phyloP scores from a whole-genome alignment of 1,140 invertebrate genomes.

The Stegodyphus dumicola region DNA sequence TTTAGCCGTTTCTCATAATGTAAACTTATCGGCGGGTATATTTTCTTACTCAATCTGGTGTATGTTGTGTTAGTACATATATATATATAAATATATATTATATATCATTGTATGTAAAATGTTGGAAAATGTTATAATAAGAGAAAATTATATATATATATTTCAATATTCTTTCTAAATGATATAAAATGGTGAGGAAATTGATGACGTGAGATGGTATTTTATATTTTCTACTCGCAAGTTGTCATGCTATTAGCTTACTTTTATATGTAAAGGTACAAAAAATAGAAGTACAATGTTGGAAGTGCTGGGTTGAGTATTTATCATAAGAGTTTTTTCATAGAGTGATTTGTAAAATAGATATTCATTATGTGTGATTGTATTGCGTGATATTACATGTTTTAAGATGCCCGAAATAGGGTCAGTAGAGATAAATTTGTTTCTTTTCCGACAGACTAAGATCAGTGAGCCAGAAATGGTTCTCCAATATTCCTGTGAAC shows the following conservation, averaged over 20 bases:
- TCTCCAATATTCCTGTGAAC: not conserved
- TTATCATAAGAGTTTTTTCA: conserved; percentile 34
- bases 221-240: conserved; percentile 60
- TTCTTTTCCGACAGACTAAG: too few relatives aligned
- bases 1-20: conserved; percentile 57
- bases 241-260: conserved; percentile 58
- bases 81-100: conserved; percentile 59
- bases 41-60: conserved; percentile 59
- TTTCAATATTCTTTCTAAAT: conserved; percentile 61
- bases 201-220: conserved; percentile 43
- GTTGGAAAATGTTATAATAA: conserved; percentile 58
- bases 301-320: conserved; percentile 12
- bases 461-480: not conserved
- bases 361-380: conserved; percentile 46
- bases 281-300: conserved; percentile 49
- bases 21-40: conserved; percentile 58
- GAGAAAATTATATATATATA: conserved; percentile 53
- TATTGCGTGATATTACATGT: conserved; percentile 42
- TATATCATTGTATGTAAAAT: conserved; percentile 60
- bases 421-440: not conserved
- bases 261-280: conserved; percentile 58
- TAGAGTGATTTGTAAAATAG: conserved; percentile 53
- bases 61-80: conserved; percentile 55
- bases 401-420: conserved; percentile 15
- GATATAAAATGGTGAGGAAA: conserved; percentile 40